Base-by-base conservation (phyloP, 2,888 invertebrate species). In the Aleiodes leptofemur region DNA sequence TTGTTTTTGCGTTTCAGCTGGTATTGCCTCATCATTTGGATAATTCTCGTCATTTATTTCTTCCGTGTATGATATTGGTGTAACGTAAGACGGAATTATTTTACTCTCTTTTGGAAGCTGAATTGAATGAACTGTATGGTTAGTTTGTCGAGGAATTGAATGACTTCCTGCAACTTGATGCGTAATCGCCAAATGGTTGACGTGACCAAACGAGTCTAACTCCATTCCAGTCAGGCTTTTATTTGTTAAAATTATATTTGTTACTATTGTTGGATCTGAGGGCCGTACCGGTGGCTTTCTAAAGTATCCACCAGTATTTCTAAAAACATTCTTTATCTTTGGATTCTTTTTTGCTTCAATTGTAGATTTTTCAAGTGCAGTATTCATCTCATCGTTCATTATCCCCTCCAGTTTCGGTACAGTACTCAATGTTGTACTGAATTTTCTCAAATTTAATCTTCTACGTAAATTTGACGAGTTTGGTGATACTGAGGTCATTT, bases 331-430 rank as follows among this genome's bases (percentile, higher is more conserved):
- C 78, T 87, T 88, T 13, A 82, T 83, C 77, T 82, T 82, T 72
- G 87, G 79, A 6, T 85, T 82, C 69, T 86, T 87, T 77, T 86
- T 89, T 76, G 86, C 85, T 78, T 90, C 89, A 8, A 88, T 82
- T 11, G 85, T 83, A 71, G 84, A 85, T 14, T 81, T 82, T 66
- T 87, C 86, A 23, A 87, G 79, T 0, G 86, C 85, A 13, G 86
- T 83, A 74, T 87, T 88, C 84, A 86, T 88, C 77, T 87, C 88
- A 14, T 90, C 89, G 78, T 86, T 86, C 11, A 84, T 82, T 4
- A 84, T 84, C n/a, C 88, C 88, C 57, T 87, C 86, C 4, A 84
- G 76, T 23, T 79, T 84, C 0, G 83, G 76, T 34, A 82, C 57
- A 8, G 82, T 72, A 6, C 64, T 56, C 7, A 82, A 50, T 13